Evolutionary conservation across 2,888 invertebrate species (phyloP), one percentile per base, ranked within the genome.

Genomic region (Mactromeris polynyma): DNA sequence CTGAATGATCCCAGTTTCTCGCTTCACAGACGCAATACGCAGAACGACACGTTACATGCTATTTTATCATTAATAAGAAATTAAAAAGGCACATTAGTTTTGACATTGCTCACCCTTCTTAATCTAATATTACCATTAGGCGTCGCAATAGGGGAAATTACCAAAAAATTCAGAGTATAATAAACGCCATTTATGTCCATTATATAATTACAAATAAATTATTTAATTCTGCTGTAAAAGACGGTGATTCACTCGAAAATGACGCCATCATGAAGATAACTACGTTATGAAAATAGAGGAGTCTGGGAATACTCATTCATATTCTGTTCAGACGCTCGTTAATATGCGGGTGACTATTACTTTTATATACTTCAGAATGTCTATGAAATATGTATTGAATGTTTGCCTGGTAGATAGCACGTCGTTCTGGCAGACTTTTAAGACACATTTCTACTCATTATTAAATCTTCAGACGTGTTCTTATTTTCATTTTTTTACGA

Each of bases 171-270:
- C 84, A 85, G 87, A 33, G 77, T 84, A 86, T 89, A 79, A 90
- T 89, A 89, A 81, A 90, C 80, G 38, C 64, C 88, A 89, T 89
- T 90, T 90, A 84, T 80, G 78, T 77, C 77, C 87, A 90, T 90
- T 90, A 90, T 81, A 89, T 64, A 31, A 83, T 89, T 83, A 73
- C 83, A 79, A 82, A 79, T 73, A 69, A 83, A 86, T 86, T 64
- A 58, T 83, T 58, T 82, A 83, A 83, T 86, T 89, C 81, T 73
- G 69, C 46, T 36, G 58, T 73, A 73, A 73, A 73, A 73, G 73
- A 77, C 33, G 77, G 42, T 73, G 84, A 77, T 73, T 40, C 84
- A 73, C 73, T 36, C 14, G 73, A 73, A 73, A 64, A 33, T 73
- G 33, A 36, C 19, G n/a, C 42, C 58, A 83, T 69, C 73, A 42